Evolutionary conservation across 1,140 invertebrate genomes (phyloP).

Genomic region (Cotesia vestalis): DNA sequence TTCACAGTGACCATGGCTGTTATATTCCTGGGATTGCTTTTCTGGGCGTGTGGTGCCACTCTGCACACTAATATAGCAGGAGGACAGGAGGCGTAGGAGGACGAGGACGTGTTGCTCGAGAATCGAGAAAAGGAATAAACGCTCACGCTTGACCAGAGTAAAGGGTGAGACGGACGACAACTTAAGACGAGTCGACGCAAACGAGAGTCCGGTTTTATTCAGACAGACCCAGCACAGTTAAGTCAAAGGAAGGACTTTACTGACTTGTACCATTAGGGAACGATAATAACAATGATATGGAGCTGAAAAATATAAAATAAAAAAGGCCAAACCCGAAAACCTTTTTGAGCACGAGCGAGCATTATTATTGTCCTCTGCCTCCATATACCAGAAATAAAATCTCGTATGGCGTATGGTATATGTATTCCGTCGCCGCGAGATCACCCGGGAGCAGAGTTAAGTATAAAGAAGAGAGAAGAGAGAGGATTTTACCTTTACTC

Average conservation of each 20-base stretch:
- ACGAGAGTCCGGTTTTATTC: not conserved
- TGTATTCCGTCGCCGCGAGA: not conserved
- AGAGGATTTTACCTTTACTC: not conserved
- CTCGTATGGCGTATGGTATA: not conserved
- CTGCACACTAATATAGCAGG: too few relatives aligned
- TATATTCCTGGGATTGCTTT: constrained; percentile 8
- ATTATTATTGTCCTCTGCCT: constrained; percentile 27
- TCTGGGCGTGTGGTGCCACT: not conserved
- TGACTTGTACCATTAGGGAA: constrained; percentile 30
- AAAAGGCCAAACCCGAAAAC: constrained; percentile 17
- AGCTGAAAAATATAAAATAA: not conserved
- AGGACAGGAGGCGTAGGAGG: constrained; percentile 5
- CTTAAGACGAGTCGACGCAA: not conserved
- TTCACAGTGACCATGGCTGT: not conserved
- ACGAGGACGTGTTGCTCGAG: constrained; percentile 3
- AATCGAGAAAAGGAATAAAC: not conserved
- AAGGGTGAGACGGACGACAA: not conserved
- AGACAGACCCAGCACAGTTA: not conserved
- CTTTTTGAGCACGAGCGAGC: constrained; percentile 33
- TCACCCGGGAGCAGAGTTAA: not conserved
- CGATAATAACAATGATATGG: constrained; percentile 29
- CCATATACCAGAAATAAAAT: not conserved
- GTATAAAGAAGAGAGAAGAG: not conserved
- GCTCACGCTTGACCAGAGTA: too few relatives aligned
- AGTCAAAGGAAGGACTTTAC: constrained; percentile 8